Percentiles rank a stretch among this genome's conserved stretches.
phyloP scores from a whole-genome alignment of 2,888 invertebrate genomes.

The Siphlonurus alternatus region DNA sequence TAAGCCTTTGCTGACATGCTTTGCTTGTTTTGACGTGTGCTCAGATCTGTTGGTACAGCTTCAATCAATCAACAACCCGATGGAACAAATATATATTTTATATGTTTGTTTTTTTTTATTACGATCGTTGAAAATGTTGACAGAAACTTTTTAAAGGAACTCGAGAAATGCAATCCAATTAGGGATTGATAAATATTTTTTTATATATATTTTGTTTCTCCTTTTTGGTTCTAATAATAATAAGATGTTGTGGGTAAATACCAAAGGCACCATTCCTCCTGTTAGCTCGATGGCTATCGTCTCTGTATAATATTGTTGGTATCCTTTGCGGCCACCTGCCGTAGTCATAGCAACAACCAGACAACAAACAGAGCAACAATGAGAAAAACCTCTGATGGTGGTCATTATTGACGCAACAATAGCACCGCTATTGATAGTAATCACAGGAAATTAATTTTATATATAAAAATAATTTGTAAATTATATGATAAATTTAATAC shows the following conservation, averaged over 20 bases:
- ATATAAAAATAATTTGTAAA: too few species aligned
- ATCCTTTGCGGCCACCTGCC: too few species aligned
- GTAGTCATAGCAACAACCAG: too few species aligned
- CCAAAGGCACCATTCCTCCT: too few species aligned
- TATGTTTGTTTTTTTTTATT: background rate
- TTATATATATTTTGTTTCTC: background rate
- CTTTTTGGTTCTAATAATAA: background rate
- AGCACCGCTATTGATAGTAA: too few species aligned
- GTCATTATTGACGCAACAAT: too few species aligned
- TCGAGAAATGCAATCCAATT: slow-evolving; percentile 4
- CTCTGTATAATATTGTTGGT: too few species aligned
- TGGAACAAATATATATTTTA: background rate
- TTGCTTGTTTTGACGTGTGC: background rate
- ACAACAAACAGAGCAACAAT: too few species aligned
- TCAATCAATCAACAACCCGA: background rate
- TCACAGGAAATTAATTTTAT: too few species aligned
- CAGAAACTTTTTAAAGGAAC: background rate
- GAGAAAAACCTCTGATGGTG: too few species aligned
- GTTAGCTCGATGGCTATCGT: too few species aligned
- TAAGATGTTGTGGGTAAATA: background rate
- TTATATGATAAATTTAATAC: too few species aligned
- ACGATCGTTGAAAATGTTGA: background rate
- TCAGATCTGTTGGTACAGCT: background rate
- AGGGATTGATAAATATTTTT: background rate
- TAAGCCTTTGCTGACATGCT: background rate